A percentile compares a stretch with the other conserved stretches of the same genome.
phyloP scores from a whole-genome alignment of 2,888 invertebrate genomes.

The Cerceris rybyensis region DNA sequence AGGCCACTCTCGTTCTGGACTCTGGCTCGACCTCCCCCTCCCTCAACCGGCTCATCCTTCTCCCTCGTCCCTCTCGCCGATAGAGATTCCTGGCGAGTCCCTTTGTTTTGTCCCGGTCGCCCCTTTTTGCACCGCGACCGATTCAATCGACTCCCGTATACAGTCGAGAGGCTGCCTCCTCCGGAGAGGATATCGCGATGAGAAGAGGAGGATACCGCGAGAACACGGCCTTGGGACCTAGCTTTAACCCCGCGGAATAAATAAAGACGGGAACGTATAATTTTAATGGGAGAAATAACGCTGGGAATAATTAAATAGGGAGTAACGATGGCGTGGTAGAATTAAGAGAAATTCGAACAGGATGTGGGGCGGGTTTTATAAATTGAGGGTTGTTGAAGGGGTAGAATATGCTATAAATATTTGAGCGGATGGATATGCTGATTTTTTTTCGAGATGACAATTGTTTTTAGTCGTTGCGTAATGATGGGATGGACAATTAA shows the following conservation, averaged over 20 bases:
- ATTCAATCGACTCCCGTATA: conserved; percentile 70
- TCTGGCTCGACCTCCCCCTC: conserved; percentile 31
- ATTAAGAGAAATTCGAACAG: conserved; percentile 18
- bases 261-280: background rate
- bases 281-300: conserved; percentile 14
- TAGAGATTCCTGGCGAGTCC: conserved; percentile 71
- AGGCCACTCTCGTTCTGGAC: conserved; percentile 62
- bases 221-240: conserved; percentile 56
- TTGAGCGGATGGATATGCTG: too few species aligned
- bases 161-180: conserved; percentile 43
- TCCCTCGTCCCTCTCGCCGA: conserved; percentile 55
- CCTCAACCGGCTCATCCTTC: conserved; percentile 1
- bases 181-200: conserved; percentile 42
- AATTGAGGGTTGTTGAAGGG: too few species aligned
- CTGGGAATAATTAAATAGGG: conserved; percentile 27
- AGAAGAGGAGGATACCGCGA: conserved; percentile 48
- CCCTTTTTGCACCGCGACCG: conserved; percentile 69
- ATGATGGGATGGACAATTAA: too few species aligned
- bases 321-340: conserved; percentile 1
- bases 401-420: too few species aligned
- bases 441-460: too few species aligned
- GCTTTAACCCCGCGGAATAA: conserved; percentile 31
- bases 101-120: conserved; percentile 71
- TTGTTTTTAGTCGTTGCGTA: too few species aligned
- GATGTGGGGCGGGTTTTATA: background rate